Evolutionary conservation across 2,797 vertebrate genomes (phyloP).

Genomic region (Sphaeramia orbicularis): DNA sequence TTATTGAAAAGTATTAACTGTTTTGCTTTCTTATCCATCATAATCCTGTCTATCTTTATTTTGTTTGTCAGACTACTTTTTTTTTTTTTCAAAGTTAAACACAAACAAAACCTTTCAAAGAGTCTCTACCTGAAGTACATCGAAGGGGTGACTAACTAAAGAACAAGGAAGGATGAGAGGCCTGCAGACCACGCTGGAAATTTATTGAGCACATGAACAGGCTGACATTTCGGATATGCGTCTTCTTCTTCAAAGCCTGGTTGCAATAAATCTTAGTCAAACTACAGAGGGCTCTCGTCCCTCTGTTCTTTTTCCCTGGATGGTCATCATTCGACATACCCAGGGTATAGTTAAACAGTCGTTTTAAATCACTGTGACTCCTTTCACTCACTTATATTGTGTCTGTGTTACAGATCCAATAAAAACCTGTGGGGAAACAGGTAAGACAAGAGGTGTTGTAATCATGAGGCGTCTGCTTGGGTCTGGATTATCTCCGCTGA

Average conservation of each 20-base stretch:
- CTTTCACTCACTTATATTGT: constrained; percentile 15
- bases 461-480: constrained; percentile 57
- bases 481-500: constrained; percentile 51
- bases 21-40: too few species aligned
- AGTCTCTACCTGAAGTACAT: constrained; percentile 25
- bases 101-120: neutral
- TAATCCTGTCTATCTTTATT: neutral
- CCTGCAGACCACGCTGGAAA: constrained; percentile 40
- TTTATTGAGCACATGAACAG: constrained; percentile 58
- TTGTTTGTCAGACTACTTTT: neutral
- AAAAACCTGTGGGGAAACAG: constrained; percentile 41
- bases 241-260: constrained; percentile 68
- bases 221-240: constrained; percentile 54
- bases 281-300: constrained; percentile 53
- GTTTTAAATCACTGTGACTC: constrained; percentile 43
- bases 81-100: neutral
- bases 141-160: constrained; percentile 58
- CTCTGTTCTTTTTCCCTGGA: constrained; percentile 59
- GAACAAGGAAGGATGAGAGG: constrained; percentile 33
- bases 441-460: constrained; percentile 53
- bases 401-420: constrained; percentile 12
- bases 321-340: constrained; percentile 27
- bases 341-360: constrained; percentile 11
- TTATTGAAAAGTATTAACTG: too few species aligned
- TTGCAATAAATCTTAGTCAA: constrained; percentile 61